Base-by-base conservation (phyloP, 1,140 invertebrate species). In the Dendroctonus ponderosae region DNA sequence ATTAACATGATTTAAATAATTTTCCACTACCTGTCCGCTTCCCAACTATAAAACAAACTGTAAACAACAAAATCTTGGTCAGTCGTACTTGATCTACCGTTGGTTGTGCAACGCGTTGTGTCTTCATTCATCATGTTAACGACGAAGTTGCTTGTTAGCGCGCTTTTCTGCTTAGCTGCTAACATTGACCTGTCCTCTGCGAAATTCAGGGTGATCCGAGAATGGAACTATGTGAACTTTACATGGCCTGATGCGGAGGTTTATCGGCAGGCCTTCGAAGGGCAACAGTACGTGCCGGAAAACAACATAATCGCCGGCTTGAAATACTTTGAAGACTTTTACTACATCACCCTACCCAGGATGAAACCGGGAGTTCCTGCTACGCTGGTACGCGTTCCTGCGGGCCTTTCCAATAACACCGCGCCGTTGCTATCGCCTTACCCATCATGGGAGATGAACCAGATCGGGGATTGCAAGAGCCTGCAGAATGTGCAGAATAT, bases 401-500 rank as follows among this genome's bases (percentile, higher is more conserved):
- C 79, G 3, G 75, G 75, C 0, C 52, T 77, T 0, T 81, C 82
- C 12, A 78, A 75, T 9, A 76, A 81, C 14, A 86, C 85, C 0
- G 82, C 73, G 70, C 89, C 88, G 0, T 78, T 81, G 12, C 68
- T 91, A 38, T 79, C 82, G 12, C 85, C 89, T 0, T 91, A 84
- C 73, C 89, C 89, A n/a, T 85, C 79, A 53, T 91, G 88, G 88
- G 79, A 79, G 1, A 84, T 85, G 79, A 89, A 91, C 74, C 75
- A 78, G 6, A 38, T 87, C 2, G 86, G 84, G 0, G 79, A 85
- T 42, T 91, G 89, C 75, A 76, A 73, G 2, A 82, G 85, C 2
- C 80, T 91, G 39, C 89, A 90, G 71, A 86, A 86, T 67, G 87
- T 90, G 5, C 87, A 89, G 73, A 86, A 85, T 70, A 79, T 90